Percentiles rank a stretch among this genome's conserved stretches.
These are phyloP conservation scores for Autographa gamma DNA, from an alignment of 2,888 invertebrate genomes.

Conservation along the genomic window DNA sequence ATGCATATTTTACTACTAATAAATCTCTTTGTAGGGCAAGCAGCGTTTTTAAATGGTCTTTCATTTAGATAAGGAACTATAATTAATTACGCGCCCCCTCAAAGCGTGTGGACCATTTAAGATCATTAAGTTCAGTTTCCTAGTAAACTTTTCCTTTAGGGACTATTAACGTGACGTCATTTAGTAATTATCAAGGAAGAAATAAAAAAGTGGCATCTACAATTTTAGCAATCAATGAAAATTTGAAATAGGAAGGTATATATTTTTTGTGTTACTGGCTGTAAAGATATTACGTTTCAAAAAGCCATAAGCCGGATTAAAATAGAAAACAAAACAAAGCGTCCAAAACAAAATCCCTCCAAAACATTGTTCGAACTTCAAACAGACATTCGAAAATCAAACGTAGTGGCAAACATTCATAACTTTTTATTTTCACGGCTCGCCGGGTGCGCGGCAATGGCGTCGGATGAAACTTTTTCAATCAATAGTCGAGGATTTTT, in stretches of 20 bases:
- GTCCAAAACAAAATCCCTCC: constrained; percentile 13
- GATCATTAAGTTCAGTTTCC: neutral
- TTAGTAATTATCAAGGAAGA: neutral
- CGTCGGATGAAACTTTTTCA: constrained; percentile 44
- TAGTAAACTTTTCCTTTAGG: neutral
- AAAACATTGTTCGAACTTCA: constrained; percentile 27
- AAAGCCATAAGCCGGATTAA: neutral
- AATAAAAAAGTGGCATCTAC: neutral
- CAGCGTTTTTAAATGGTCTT: neutral
- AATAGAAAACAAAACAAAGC: constrained; percentile 7
- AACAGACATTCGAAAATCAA: constrained; percentile 10
- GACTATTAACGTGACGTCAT: neutral
- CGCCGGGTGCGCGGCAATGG: constrained; percentile 1
- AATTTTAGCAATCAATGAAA: neutral
- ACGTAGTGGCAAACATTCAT: constrained; percentile 29
- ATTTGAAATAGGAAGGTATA: neutral
- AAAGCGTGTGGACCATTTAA: neutral
- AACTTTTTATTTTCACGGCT: constrained; percentile 52
- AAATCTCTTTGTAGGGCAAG: neutral
- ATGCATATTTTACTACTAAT: neutral
- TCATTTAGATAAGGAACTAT: constrained; percentile 1
- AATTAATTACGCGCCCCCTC: neutral
- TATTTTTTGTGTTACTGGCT: neutral
- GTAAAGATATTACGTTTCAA: neutral
- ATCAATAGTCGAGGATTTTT: constrained; percentile 43